Percentiles rank a stretch among this genome's conserved stretches.
Evolutionary conservation across 37 sponge, comb jelly and placozoan species (phyloP).

Genomic region (Bolinopsis microptera): DNA sequence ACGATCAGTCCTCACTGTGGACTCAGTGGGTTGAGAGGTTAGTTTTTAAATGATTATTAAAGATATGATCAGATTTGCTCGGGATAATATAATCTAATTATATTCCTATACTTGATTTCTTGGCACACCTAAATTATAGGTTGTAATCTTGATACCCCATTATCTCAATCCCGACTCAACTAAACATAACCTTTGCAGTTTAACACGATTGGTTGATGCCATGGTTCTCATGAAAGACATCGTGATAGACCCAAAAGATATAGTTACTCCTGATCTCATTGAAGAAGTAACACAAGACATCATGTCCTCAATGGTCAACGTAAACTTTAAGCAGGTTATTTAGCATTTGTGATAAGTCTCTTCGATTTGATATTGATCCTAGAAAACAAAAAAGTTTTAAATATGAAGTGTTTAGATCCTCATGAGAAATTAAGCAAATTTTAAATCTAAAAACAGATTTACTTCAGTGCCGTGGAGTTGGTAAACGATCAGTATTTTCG

Average conservation of each 20-base stretch:
- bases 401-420: too few relatives aligned
- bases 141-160: too few relatives aligned
- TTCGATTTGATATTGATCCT: neutral
- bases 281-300: conserved; percentile 21
- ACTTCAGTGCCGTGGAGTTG: neutral
- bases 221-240: conserved; percentile 58
- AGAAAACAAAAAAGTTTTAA: too few relatives aligned
- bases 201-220: conserved; percentile 19
- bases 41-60: too few relatives aligned
- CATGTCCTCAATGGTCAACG: conserved; percentile 26
- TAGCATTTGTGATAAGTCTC: neutral
- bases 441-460: neutral
- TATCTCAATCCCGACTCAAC: too few relatives aligned
- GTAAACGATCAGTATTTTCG: neutral
- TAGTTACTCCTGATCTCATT: neutral
- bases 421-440: neutral
- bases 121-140: too few relatives aligned
- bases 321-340: conserved; percentile 7
- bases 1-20: neutral
- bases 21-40: neutral
- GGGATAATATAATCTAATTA: too few relatives aligned
- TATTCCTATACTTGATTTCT: too few relatives aligned
- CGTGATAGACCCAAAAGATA: conserved; percentile 11
- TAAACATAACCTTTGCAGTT: too few relatives aligned
- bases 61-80: too few relatives aligned